Base-by-base conservation (phyloP, 2,888 invertebrate species). In the Agriopis marginaria region DNA sequence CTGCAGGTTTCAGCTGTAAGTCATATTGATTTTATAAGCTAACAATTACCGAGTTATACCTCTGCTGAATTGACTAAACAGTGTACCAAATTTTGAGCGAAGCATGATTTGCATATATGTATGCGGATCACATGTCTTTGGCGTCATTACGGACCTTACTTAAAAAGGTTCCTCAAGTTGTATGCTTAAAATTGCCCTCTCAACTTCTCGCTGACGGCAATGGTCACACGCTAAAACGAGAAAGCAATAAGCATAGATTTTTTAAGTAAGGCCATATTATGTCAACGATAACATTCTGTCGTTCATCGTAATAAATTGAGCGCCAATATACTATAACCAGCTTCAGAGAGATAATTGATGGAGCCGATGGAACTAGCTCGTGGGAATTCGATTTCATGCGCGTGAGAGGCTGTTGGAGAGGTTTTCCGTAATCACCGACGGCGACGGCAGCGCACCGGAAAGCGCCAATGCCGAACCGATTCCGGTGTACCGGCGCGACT, bases 301-400 rank as follows among this genome's bases (percentile, higher is more conserved):
- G 45, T 60, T 56, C 39, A 54, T 53, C 53, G 9, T 44, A 60
- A 54, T 55, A 45, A 63, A 70, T 54, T 51, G 56, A 53, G 50
- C 45, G 55, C 51, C 53, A 53, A 66, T 73, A 71, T 63, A 53
- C 72, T 73, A 75, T 76, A 78, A 77, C 69, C 65, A 74, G 75
- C 73, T 77, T 71, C 75, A 72, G 77, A 77, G 71, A 80, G 66
- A 81, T 87, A 87, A 89, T 89, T 88, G 83, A 32, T 32, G 32
- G 32, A 32, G 82, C 75, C 78, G 82, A 84, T 85, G 80, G 78
- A 89, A 88, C 66, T 69, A 70, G 74, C 80, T 83, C 93, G 93
- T 93, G 93, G 92, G 93, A 93, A 92, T 87, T 78, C 82, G 86
- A 88, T 88, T 86, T 86, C 82, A 86, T 89, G 85, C 83, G 86